Percentiles rank a stretch among this genome's conserved stretches.
Evolutionary conservation across 2,888 invertebrate species (phyloP).

Genomic region (Euspilapteryx auroguttella): DNA sequence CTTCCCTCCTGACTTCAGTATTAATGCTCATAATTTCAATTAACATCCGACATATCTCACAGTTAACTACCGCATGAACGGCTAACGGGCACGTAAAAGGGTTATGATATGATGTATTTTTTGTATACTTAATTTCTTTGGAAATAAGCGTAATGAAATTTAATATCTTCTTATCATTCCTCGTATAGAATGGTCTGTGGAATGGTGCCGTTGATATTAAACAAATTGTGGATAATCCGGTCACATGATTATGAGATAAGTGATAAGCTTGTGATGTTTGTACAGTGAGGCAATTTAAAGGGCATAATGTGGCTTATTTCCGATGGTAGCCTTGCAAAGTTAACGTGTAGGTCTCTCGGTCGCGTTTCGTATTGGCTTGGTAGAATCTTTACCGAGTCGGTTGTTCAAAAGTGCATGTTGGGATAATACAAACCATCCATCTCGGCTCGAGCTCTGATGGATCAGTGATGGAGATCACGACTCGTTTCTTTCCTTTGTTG

Average conservation of each 20-base stretch:
- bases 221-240: no score
- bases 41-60: constrained; percentile 39
- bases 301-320: constrained; percentile 21
- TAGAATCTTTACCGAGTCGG: constrained; percentile 31
- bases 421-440: constrained; percentile 50
- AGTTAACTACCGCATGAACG: constrained; percentile 12
- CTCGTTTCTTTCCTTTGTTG: constrained; percentile 31
- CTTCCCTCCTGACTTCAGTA: constrained; percentile 28
- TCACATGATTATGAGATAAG: neutral
- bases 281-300: constrained; percentile 15
- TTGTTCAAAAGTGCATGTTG: constrained; percentile 31
- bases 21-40: constrained; percentile 46
- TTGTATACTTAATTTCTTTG: no score
- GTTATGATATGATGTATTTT: no score
- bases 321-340: constrained; percentile 21
- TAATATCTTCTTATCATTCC: no score
- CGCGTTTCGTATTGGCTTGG: constrained; percentile 35
- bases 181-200: no score
- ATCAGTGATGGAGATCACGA: constrained; percentile 52
- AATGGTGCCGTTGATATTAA: no score
- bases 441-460: constrained; percentile 40
- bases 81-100: no score
- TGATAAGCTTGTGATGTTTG: constrained; percentile 18
- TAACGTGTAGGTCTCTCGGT: constrained; percentile 19
- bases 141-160: no score